Conservation (phyloP, 2,113 vertebrate species). For the Corythornis vintsioides region DNA sequence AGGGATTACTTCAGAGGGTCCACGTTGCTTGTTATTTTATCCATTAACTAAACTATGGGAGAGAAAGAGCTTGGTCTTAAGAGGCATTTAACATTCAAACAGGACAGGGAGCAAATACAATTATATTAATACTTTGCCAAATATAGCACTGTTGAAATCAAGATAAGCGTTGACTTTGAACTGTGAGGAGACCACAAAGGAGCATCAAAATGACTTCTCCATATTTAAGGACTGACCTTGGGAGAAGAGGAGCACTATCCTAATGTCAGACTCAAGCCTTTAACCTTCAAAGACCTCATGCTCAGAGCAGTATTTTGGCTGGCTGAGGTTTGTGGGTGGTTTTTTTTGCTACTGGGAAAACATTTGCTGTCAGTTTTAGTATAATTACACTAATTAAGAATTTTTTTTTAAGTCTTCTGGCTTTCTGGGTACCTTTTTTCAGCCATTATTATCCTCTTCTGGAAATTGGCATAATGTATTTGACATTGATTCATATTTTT, state of each 20-base stretch:
- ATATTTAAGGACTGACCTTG: slow-evolving; percentile 14
- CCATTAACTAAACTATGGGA: not conserved
- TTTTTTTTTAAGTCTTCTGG: not conserved
- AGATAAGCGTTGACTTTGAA: slow-evolving; percentile 21
- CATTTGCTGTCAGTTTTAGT: slow-evolving; percentile 11
- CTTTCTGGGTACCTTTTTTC: not conserved
- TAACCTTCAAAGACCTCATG: slow-evolving; percentile 16
- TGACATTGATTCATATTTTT: not conserved
- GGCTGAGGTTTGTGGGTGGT: not conserved
- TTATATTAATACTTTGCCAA: slow-evolving; percentile 38
- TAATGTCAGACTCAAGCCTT: not conserved
- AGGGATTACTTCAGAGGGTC: fast-evolving
- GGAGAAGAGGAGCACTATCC: not conserved
- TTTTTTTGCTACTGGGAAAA: slow-evolving; percentile 18
- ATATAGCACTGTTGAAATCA: slow-evolving; percentile 32
- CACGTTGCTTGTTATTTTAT: fast-evolving
- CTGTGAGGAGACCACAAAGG: not conserved
- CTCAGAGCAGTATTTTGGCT: not conserved
- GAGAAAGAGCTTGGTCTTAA: not conserved
- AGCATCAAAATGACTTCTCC: slow-evolving; percentile 36
- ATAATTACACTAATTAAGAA: slow-evolving; percentile 11
- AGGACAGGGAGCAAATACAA: slow-evolving; percentile 19
- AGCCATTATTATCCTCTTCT: not conserved
- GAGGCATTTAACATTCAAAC: not conserved
- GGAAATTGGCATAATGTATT: not conserved